A percentile compares a stretch with the other conserved stretches of the same genome.
These are phyloP conservation scores for Cassiopea andromeda DNA, from an alignment of 30 jellyfish, hydroid and myxozoan species.

Conservation along the genomic window DNA sequence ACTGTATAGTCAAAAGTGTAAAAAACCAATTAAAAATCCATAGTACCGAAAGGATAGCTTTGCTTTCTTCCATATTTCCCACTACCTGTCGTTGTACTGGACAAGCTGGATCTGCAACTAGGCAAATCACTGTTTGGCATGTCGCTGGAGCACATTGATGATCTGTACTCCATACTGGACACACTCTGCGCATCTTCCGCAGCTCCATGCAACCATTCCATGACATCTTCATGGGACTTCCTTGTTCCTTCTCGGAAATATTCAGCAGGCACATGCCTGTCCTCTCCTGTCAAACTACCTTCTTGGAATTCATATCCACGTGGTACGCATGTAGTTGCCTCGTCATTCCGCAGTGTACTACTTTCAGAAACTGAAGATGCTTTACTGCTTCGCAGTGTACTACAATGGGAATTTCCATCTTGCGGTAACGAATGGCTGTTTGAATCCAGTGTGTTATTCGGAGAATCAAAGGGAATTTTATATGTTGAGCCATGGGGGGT, in stretches of 20 bases:
- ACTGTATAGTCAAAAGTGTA: no score
- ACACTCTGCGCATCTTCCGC: slow-evolving; percentile 43
- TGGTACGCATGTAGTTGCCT: not conserved
- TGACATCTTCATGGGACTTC: slow-evolving; percentile 47
- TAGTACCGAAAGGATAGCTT: slow-evolving; percentile 19
- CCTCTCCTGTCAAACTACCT: not conserved
- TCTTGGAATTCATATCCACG: not conserved
- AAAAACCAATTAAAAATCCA: not conserved
- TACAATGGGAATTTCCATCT: not conserved
- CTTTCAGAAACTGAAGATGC: not conserved
- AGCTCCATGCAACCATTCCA: slow-evolving; percentile 61
- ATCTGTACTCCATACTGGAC: slow-evolving; percentile 72
- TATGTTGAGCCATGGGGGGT: slow-evolving; percentile 42
- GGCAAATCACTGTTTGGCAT: slow-evolving; percentile 34
- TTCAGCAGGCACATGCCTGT: not conserved
- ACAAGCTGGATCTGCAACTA: slow-evolving; percentile 56
- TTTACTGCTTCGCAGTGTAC: slow-evolving; percentile 13
- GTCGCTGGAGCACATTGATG: slow-evolving; percentile 90
- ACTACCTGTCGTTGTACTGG: slow-evolving; percentile 7
- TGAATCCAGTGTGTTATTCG: slow-evolving; percentile 55
- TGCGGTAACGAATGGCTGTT: not conserved
- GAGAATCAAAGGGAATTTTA: slow-evolving; percentile 30
- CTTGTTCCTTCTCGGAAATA: slow-evolving; percentile 16
- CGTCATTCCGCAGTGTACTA: slow-evolving; percentile 14
- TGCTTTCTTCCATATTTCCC: not conserved